phyloP scores from a whole-genome alignment of 2,797 vertebrate species.

The Alcedo atthis region DNA sequence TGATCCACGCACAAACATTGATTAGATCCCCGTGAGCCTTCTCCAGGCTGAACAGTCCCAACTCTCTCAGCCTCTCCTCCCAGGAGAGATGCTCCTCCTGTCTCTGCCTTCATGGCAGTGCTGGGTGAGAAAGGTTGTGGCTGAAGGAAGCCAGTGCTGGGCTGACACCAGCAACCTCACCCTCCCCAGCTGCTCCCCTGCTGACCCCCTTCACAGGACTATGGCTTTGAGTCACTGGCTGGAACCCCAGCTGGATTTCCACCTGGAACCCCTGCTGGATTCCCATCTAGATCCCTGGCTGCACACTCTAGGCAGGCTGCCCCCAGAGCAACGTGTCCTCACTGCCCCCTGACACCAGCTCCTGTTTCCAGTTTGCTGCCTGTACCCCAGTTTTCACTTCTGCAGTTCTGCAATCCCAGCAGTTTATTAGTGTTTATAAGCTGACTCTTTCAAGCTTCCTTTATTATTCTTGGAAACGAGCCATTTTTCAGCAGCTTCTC shows the following conservation, averaged over 20 bases:
- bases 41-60: background rate
- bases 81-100: background rate
- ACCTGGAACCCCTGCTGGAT: background rate
- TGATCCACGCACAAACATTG: background rate
- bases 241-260: too few species aligned
- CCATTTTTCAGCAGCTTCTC: background rate
- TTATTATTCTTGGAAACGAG: background rate
- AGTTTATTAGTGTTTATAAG: background rate
- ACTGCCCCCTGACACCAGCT: background rate
- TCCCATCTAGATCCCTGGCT: background rate
- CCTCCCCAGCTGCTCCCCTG: background rate
- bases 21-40: background rate
- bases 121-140: background rate
- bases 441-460: background rate
- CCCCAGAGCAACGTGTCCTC: accelerated
- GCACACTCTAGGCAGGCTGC: accelerated
- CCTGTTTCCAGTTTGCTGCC: background rate
- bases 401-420: background rate
- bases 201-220: background rate
- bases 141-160: background rate
- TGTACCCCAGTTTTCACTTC: background rate
- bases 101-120: accelerated
- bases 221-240: accelerated
- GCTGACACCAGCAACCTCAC: background rate
- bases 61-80: background rate